Evolutionary conservation across 2,797 vertebrate species (phyloP).

Genomic region (Discoglossus pictus): DNA sequence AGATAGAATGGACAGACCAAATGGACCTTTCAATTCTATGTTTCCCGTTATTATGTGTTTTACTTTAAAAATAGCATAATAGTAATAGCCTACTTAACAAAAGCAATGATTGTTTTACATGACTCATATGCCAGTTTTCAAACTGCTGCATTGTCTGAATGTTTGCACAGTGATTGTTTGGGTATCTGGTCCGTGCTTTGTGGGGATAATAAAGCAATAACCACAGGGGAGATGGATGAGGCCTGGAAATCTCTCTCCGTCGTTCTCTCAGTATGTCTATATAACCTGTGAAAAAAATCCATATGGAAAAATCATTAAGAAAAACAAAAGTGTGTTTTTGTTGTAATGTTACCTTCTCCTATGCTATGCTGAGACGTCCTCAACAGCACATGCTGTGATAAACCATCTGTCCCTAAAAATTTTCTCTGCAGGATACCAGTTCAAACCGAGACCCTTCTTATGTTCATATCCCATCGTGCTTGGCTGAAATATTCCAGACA

Average conservation of each 20-base stretch:
- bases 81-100: too few species aligned
- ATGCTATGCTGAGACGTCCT: conserved; percentile 26
- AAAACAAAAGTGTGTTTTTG: conserved; percentile 35
- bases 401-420: conserved; percentile 48
- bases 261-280: conserved; percentile 19
- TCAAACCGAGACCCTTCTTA: conserved; percentile 18
- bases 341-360: conserved; percentile 29
- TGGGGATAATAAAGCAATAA: conserved; percentile 1
- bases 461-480: conserved; percentile 26
- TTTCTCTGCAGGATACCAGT: conserved; percentile 38
- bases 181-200: neutral
- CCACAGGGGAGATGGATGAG: neutral
- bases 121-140: neutral
- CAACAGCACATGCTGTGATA: conserved; percentile 38
- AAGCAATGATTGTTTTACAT: too few species aligned
- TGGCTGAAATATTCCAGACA: conserved; percentile 9
- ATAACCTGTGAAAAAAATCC: conserved; percentile 29
- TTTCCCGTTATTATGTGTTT: too few species aligned
- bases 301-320: conserved; percentile 44
- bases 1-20: too few species aligned
- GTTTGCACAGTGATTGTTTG: conserved; percentile 1
- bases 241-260: conserved; percentile 1
- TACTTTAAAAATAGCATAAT: too few species aligned
- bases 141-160: conserved; percentile 7
- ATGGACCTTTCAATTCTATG: too few species aligned